Evolutionary conservation across 2,113 vertebrate species (phyloP), one percentile per base, ranked within the genome.

Genomic region (Drymodes brunneopygia): DNA sequence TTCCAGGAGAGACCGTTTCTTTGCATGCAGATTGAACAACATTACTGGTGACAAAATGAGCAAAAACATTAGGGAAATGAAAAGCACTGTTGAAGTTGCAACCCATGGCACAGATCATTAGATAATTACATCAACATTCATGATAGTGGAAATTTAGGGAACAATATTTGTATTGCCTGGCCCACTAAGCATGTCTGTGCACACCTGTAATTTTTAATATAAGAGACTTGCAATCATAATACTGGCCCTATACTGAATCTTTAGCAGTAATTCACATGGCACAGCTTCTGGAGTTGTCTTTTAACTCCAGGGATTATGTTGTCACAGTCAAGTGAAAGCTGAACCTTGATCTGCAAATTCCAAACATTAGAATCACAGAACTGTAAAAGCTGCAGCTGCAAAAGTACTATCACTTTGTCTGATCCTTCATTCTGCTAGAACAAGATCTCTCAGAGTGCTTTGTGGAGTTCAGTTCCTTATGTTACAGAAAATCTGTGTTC

Each of bases 91-190:
- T 75, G 87, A 86, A 81, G 54, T 60, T 97, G 80, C 81, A 94
- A 95, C 53, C 70, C 71, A 53, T 90, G 94, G 86, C 93, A 97
- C 91, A 96, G 95, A 96, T 93, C 87, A 95, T 97, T 96, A 92
- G 58, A 86, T 94, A 96, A 93, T 95, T 88, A 81, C 90, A 95
- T 83, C 94, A 97, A 96, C 95, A 97, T 95, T 96, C 96, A 96
- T 83, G 88, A 88, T 81, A 95, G 90, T 60, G 82, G 89, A 92
- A 96, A 97, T 97, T 86, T 83, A 95, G 75, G 75, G 91, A 97
- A 95, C 81, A 96, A 79, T 96, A 96, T 83, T 94, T 91, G 73
- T 93, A 80, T 85, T 89, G 87, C 91, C 61, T 83, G 88, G 86
- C 88, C 78, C 80, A 60, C 69, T 71, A 86, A 94, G 85, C 57